These are phyloP conservation scores for Hipparchia sbordonii DNA, from an alignment of 2,888 invertebrate genomes.

Conservation along the genomic window DNA sequence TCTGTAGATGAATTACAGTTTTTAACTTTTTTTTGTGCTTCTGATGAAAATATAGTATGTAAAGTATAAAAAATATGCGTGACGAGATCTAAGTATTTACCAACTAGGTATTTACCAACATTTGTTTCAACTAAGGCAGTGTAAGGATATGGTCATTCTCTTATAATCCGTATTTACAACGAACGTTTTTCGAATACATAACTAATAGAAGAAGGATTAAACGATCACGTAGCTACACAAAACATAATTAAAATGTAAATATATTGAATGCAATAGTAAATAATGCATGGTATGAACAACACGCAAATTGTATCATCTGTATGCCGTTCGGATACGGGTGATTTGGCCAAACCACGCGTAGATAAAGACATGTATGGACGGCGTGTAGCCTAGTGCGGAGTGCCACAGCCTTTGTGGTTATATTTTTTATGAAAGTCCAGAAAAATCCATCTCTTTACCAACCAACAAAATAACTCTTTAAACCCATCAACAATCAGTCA, in stretches of 20 bases:
- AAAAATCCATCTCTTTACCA: too few relatives aligned
- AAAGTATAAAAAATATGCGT: too few relatives aligned
- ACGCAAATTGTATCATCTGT: constrained; percentile 37
- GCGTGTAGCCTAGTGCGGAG: not conserved
- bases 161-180: constrained; percentile 16
- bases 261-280: constrained; percentile 38
- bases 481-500: too few relatives aligned
- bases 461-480: too few relatives aligned
- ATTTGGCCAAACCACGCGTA: constrained; percentile 40
- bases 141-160: not conserved
- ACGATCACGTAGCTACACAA: constrained; percentile 25
- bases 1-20: too few relatives aligned
- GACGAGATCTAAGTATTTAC: too few relatives aligned
- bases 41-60: too few relatives aligned
- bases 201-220: constrained; percentile 7
- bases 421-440: too few relatives aligned
- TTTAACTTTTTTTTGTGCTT: too few relatives aligned
- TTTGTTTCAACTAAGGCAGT: too few relatives aligned
- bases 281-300: constrained; percentile 41
- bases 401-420: too few relatives aligned
- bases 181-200: constrained; percentile 7
- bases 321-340: constrained; percentile 35
- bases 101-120: too few relatives aligned
- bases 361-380: constrained; percentile 1
- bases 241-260: constrained; percentile 41